Percentiles rank a stretch among this genome's conserved stretches.
phyloP scores from a whole-genome alignment of 2,797 vertebrate species.

The Centropyge bicolor region DNA sequence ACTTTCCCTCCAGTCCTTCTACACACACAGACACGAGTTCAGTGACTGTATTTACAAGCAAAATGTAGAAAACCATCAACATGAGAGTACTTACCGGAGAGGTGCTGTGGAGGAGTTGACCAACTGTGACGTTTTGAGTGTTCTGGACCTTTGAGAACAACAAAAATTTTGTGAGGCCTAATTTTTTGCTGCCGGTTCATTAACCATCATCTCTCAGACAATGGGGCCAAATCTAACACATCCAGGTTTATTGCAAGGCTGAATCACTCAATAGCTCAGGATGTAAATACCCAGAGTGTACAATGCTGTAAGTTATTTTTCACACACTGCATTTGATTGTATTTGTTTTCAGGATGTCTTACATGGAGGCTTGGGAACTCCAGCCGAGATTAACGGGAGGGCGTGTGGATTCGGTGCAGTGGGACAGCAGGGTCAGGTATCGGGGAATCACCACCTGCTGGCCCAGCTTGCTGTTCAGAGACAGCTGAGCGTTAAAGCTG shows the following conservation, averaged over 20 bases:
- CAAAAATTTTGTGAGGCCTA: constrained; percentile 13
- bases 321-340: neutral
- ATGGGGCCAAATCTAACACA: neutral
- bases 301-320: neutral
- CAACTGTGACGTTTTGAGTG: constrained; percentile 92
- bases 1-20: constrained; percentile 91
- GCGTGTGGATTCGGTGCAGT: constrained; percentile 93
- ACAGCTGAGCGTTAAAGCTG: constrained; percentile 96
- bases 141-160: constrained; percentile 88
- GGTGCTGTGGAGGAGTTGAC: constrained; percentile 86
- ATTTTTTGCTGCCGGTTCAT: neutral
- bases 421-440: constrained; percentile 93
- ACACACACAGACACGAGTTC: constrained; percentile 32
- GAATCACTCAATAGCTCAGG: neutral
- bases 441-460: constrained; percentile 97
- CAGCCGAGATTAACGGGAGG: constrained; percentile 90
- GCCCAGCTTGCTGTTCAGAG: constrained; percentile 97
- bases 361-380: constrained; percentile 89
- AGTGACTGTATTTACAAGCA: neutral
- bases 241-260: neutral
- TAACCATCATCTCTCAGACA: neutral
- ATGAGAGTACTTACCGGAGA: constrained; percentile 73
- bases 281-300: neutral
- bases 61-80: neutral
- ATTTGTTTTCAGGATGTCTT: constrained; percentile 65